Evolutionary conservation across 2,888 invertebrate species (phyloP), one percentile per base, ranked within the genome.

Genomic region (Dolichopus griseipennis): DNA sequence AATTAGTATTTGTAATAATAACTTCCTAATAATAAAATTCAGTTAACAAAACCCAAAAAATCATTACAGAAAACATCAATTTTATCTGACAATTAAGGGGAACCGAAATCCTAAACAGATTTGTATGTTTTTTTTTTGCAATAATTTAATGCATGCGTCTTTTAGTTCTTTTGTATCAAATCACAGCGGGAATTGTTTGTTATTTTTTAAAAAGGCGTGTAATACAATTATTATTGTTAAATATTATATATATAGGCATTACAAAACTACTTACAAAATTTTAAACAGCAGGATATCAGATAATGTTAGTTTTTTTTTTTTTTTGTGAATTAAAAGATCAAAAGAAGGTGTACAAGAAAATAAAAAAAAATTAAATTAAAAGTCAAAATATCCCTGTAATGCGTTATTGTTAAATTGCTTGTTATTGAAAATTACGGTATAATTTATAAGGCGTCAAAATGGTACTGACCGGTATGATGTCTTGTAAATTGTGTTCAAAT

Each of bases 141-240:
- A 37, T 37, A 7, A 5, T 7, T 2, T 18, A 52, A 37, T 37
- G 37, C 3, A 37, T 37, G 12, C 9, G n/a, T 52, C 18, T 52
- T 12, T 15, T 22, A 18, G 22, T 18, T 22, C 18, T 6, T 63
- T 27, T 63, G 12, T 27, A 27, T 63, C 2, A 63, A 63, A 22
- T 15, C 63, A 27, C 63, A 63, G 63, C 27, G 18, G 22, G 63
- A 63, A 27, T 18, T 63, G 7, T 27, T 18, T 63, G 7, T 27
- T 63, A 27, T 63, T 63, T 27, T 27, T 27, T 4, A 63, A 63
- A 63, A 27, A 63, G 63, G 63, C 63, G 63, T 63, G 27, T 63
- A 63, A 63, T 63, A 27, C 1, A 12, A 52, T 52, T 37, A 61
- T 20, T 61, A 27, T 61, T 61, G 61, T 21, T 62, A 62, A 62